These are phyloP conservation scores for Gari tellinella DNA, from an alignment of 2,888 invertebrate genomes.

Conservation along the genomic window DNA sequence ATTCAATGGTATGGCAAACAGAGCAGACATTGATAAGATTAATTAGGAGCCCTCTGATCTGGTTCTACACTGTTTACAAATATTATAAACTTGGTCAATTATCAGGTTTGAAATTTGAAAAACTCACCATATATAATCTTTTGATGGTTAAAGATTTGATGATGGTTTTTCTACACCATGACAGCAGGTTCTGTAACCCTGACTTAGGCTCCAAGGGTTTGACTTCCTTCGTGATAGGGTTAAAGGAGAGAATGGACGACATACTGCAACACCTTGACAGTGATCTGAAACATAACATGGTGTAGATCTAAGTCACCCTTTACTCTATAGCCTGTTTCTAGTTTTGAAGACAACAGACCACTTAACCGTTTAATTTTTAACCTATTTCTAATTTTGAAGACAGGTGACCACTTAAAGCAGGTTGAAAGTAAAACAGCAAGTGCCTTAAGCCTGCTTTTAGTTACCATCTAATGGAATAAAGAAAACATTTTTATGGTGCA, in stretches of 20 bases:
- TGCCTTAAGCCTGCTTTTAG: neutral
- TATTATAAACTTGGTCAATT: neutral
- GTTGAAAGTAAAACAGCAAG: too few species aligned
- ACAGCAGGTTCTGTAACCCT: constrained; percentile 35
- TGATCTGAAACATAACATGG: constrained; percentile 20
- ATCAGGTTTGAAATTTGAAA: too few species aligned
- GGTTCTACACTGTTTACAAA: neutral
- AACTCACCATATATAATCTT: constrained; percentile 44
- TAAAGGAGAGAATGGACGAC: constrained; percentile 28
- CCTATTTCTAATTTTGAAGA: too few species aligned
- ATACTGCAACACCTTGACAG: constrained; percentile 14
- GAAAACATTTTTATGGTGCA: too few species aligned
- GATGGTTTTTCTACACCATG: constrained; percentile 54
- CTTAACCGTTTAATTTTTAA: too few species aligned
- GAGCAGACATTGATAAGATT: neutral
- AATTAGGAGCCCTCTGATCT: too few species aligned
- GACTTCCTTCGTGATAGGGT: constrained; percentile 53
- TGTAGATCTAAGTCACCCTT: too few species aligned
- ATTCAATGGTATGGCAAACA: neutral
- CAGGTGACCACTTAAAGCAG: too few species aligned
- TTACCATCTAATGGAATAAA: too few species aligned
- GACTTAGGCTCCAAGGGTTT: neutral
- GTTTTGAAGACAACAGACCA: too few species aligned
- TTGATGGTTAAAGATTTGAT: constrained; percentile 48
- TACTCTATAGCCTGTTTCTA: too few species aligned